Evolutionary conservation across 2,888 invertebrate species (phyloP).

Genomic region (Habrosyne pyritoides): DNA sequence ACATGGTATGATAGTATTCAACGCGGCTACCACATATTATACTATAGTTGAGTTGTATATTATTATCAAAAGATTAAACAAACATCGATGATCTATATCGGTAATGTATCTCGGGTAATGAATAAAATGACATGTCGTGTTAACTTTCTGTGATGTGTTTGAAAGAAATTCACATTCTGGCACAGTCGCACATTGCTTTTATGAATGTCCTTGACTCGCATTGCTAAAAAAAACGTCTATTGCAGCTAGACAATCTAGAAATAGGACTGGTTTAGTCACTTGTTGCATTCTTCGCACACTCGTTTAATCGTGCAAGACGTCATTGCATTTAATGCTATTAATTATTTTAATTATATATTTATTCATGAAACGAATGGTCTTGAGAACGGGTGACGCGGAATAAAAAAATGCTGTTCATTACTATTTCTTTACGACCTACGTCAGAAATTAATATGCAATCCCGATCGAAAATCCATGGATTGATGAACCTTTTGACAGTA

Average conservation of each 20-base stretch:
- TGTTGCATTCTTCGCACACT: not conserved
- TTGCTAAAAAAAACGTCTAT: conserved; percentile 5
- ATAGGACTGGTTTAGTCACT: not conserved
- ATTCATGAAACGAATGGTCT: no score
- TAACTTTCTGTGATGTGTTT: not conserved
- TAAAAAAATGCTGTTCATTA: no score
- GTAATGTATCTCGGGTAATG: not conserved
- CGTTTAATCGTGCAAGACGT: not conserved
- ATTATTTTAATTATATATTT: no score
- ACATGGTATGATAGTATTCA: no score
- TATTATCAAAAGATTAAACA: not conserved
- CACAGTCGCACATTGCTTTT: not conserved
- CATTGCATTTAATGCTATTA: not conserved
- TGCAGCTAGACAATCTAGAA: conserved; percentile 5
- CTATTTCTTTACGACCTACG: no score
- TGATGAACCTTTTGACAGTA: no score
- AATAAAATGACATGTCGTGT: not conserved
- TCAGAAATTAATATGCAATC: no score
- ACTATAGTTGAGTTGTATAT: no score
- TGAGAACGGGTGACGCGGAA: no score
- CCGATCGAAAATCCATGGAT: no score
- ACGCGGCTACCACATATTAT: no score
- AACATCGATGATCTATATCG: not conserved
- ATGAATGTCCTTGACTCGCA: not conserved
- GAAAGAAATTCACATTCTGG: not conserved